Base-by-base conservation (phyloP, 92 coral and sea anemone species). In the Bergia puertoricense region DNA sequence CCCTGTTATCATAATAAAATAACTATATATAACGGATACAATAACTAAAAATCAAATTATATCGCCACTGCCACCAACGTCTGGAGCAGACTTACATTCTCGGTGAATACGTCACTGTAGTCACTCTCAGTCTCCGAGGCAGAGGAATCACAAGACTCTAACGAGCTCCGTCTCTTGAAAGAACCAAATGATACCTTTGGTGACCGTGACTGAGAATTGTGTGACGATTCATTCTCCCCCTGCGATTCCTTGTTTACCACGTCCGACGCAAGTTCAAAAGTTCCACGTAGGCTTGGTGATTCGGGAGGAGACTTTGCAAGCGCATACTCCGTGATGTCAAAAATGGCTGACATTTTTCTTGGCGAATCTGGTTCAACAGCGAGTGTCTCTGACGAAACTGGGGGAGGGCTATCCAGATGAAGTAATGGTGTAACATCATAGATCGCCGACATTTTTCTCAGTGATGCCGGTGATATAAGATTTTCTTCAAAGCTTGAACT, bases 51-150 rank as follows among this genome's bases (percentile, higher is more conserved):
- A 72, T 23, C 0, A 41, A 39, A 6, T 72, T 23, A 1, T 54
- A 74, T 38, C 45, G 38, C 37, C 76, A 36, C 42, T 30, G 15
- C 66, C 20, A 57, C 30, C 69, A 62, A 62, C 69, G 69, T 62
- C 16, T 13, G 18, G 16, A 57, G 41, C 41, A 59, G 42, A 76
- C 76, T 46, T 87, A 87, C 78, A 16, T 82, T 80, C 76, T 95
- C 96, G n/a, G 95, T 90, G 81, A 95, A 93, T 3, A 95, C 95
- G 80, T 95, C 98, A 71, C 95, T 95, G 80, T 82, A 80, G 38
- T 94, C 96, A 89, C 93, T 92, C 82, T 95, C 98, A 54, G 96
- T 92, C 73, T 93, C 98, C 23, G 98, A 95, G 3, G 98, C 86
- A 2, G 92, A 94, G n/a, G 96, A 88, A 43, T 92, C 94, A 2